These are phyloP conservation scores for Phyto melanocephala DNA, from an alignment of 2,888 invertebrate genomes.

Conservation along the genomic window DNA sequence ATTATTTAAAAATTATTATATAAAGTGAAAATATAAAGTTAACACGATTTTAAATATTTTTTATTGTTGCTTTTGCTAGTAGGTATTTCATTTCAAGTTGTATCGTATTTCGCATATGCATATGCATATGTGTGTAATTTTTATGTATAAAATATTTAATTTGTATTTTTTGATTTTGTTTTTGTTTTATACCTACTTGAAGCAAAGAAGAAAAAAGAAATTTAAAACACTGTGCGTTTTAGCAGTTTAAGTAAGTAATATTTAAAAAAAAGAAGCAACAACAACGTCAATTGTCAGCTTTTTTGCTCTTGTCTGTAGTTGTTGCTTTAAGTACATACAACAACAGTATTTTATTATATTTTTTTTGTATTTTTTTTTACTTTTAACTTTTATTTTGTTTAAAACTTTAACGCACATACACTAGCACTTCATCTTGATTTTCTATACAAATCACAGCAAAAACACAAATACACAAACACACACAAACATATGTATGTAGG, in stretches of 20 bases:
- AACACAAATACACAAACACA: background rate
- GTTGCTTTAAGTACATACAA: constrained; percentile 30
- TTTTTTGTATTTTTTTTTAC: background rate
- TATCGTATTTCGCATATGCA: constrained; percentile 50
- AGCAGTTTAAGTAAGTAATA: background rate
- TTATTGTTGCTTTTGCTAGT: background rate
- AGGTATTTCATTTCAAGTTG: constrained; percentile 43
- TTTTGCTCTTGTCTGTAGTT: background rate
- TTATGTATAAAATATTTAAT: too few relatives aligned
- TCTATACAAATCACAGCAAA: constrained; percentile 35
- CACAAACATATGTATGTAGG: background rate
- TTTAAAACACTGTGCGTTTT: background rate
- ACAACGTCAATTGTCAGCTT: constrained; percentile 17
- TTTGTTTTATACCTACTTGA: too few relatives aligned
- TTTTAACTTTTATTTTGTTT: constrained; percentile 22
- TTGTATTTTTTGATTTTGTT: too few relatives aligned
- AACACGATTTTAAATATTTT: constrained; percentile 37
- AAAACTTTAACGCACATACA: constrained; percentile 28
- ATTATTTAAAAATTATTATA: background rate
- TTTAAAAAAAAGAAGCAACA: background rate
- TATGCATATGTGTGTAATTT: too few relatives aligned
- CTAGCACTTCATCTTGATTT: constrained; percentile 1
- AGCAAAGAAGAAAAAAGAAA: too few relatives aligned
- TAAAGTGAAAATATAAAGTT: constrained; percentile 57
- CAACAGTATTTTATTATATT: background rate